phyloP scores from a whole-genome alignment of 2,888 invertebrate species.

The Rhamnusium bicolor region DNA sequence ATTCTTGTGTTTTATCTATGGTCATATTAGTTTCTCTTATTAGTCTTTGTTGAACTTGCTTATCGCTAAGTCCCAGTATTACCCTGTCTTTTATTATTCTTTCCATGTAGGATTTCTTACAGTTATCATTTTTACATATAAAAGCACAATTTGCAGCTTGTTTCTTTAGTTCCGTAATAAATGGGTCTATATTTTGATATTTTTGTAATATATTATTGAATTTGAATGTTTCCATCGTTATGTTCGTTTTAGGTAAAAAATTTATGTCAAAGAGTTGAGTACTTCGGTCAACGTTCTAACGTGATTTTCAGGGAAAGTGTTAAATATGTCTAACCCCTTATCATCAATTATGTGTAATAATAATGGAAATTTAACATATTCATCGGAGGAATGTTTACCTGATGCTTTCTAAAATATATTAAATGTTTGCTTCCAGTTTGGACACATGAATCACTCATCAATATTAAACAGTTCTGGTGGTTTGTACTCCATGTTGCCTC shows the following conservation, averaged over 20 bases:
- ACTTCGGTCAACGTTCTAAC: conserved; percentile 19
- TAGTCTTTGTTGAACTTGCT: conserved; percentile 27
- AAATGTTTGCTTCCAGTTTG: neutral
- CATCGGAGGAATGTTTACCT: conserved; percentile 13
- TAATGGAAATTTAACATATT: conserved; percentile 37
- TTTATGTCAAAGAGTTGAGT: conserved; percentile 32
- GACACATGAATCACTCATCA: neutral
- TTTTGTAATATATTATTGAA: conserved; percentile 38
- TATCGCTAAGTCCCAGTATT: conserved; percentile 4
- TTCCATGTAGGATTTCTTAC: neutral
- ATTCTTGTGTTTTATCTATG: conserved; percentile 24
- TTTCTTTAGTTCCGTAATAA: conserved; percentile 10
- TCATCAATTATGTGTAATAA: conserved; percentile 30
- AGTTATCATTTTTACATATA: conserved; percentile 4
- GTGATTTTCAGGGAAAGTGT: conserved; percentile 30
- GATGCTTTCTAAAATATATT: conserved; percentile 27
- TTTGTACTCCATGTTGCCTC: neutral
- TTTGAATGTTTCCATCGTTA: conserved; percentile 43
- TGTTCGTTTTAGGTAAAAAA: conserved; percentile 37
- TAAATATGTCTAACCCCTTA: conserved; percentile 32
- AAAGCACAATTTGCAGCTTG: conserved; percentile 26
- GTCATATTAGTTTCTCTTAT: conserved; percentile 25
- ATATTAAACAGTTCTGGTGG: neutral
- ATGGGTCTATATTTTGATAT: conserved; percentile 29
- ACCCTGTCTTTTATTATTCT: conserved; percentile 26